Base-by-base conservation (phyloP, 2,797 vertebrate genomes). In the Urocyon cinereoargenteus region DNA sequence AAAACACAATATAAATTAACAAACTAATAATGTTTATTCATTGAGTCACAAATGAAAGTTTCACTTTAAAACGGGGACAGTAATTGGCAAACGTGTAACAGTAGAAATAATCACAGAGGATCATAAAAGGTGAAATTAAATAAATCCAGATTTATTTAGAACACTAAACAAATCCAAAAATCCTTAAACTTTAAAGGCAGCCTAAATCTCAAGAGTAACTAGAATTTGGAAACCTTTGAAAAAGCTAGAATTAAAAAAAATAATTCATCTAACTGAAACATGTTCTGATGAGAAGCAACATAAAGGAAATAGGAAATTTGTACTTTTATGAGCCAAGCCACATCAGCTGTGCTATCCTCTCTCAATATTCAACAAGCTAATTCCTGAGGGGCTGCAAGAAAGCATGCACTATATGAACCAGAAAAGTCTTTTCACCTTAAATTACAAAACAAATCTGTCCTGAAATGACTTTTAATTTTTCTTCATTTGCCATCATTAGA, bases 321-420 rank as follows among this genome's bases (percentile, higher is more conserved):
- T 91, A 84, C 93, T 98, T 97, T 94, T 96, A 96, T 94, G 94
- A 96, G 70, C 90, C 87, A 97, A 86, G 3, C 72, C 45, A 93
- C 97, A 78, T 51, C n/a, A 96, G 26, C 83, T 96, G 86, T 97
- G 79, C 72, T 95, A 92, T 51, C 90, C 92, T 96, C 92, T 96
- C 72, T 86, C 62, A 96, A 86, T 0, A 73, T 72, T 92, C 94
- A 96, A 97, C 96, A 97, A 81, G 81, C 45, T 82, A 79, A 79
- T 93, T 94, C 36, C 64, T 86, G 5, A 84, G 68, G 21, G 89
- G 8, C 51, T 36, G 26, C 13, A 96, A 79, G 57, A 94, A 88
- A 88, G 61, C 61, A 86, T 16, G 72, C 14, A 55, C 6, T 75
- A 70, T 70, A 51, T 70, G 59, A 90, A 66, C 62, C n/a, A 92